Conservation (phyloP, 2,888 invertebrate genomes). For the Agrochola lychnidis region DNA sequence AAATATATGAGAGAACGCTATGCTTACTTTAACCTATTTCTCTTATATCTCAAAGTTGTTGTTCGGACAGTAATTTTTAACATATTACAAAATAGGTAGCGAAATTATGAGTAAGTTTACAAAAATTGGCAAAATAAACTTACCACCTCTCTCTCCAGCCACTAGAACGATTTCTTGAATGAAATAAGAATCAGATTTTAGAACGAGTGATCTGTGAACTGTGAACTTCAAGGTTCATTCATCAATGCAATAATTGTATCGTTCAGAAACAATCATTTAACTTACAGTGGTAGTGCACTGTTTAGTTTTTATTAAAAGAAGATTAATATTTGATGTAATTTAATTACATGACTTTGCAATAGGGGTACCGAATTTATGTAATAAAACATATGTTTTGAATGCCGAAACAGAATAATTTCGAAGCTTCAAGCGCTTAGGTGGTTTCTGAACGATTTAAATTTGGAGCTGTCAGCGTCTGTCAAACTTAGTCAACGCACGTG, state of each 20-base stretch:
- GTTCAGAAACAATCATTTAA: slow-evolving; percentile 46
- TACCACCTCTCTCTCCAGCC: slow-evolving; percentile 70
- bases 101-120: slow-evolving; percentile 24
- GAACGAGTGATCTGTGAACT: slow-evolving; percentile 39
- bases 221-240: slow-evolving; percentile 41
- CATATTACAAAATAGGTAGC: slow-evolving; percentile 12
- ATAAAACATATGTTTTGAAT: too few relatives aligned
- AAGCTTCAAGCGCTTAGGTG: too few relatives aligned
- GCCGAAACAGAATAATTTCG: too few relatives aligned
- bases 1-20: slow-evolving; percentile 29
- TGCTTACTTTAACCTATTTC: not conserved
- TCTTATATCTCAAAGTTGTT: not conserved
- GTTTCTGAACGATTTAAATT: not conserved
- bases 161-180: slow-evolving; percentile 66
- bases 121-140: slow-evolving; percentile 69
- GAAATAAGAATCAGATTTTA: slow-evolving; percentile 53
- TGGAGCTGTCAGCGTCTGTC: too few relatives aligned
- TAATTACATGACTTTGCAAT: too few relatives aligned
- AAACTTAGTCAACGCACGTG: slow-evolving; percentile 66
- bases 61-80: not conserved
- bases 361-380: too few relatives aligned
- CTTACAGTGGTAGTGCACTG: too few relatives aligned
- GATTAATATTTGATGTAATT: too few relatives aligned
- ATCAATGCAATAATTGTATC: slow-evolving; percentile 23
- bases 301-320: too few relatives aligned